Base-by-base conservation (phyloP, 2,888 invertebrate species). In the Meiosimyza decipiens region DNA sequence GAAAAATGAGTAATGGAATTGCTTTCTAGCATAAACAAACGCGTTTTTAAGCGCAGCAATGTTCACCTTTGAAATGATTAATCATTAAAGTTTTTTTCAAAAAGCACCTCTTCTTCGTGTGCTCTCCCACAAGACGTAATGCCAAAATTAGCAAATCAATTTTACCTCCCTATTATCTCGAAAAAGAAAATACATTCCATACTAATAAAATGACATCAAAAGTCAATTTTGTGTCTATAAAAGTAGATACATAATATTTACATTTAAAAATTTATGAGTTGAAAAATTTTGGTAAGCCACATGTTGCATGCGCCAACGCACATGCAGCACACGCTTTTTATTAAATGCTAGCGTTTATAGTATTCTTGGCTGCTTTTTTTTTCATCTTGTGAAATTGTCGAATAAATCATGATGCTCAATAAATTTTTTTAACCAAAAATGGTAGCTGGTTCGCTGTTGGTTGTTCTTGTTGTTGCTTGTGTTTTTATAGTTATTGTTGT, bases 351-450 rank as follows among this genome's bases (percentile, higher is more conserved):
- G 2, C n/a, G 54, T n/a, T 54, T 54, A 16, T 54, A 16, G 54
- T 18, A n/a, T 55, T 22, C 12, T 16, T 7, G 54, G 9, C 1
- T 54, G 11, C 1, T 54, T 16, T 13, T 15, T 9, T 67, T 63
- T 62, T n/a, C 62, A 18, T 62, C 47, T 60, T 69, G 52, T 13
- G 16, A 47, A 62, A 63, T 63, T 70, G 70, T 18, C 54, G 54
- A 40, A 63, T 70, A 70, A 70, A 70, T 70, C 70, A 70, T 70
- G 40, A 40, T 40, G 63, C 70, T 62, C 70, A 70, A 70, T 70
- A 70, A 70, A 70, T 62, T 62, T 70, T 40, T 40, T 63, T 54
- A 54, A 62, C 70, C 70, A 70, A 70, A 70, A 63, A 70, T 55
- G 70, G 70, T 40, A 70, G 63, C 52, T 63, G 63, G 64, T 49